A percentile compares a stretch with the other conserved stretches of the same genome.
Evolutionary conservation across 2,888 invertebrate species (phyloP).

Genomic region (Philaethria dido): DNA sequence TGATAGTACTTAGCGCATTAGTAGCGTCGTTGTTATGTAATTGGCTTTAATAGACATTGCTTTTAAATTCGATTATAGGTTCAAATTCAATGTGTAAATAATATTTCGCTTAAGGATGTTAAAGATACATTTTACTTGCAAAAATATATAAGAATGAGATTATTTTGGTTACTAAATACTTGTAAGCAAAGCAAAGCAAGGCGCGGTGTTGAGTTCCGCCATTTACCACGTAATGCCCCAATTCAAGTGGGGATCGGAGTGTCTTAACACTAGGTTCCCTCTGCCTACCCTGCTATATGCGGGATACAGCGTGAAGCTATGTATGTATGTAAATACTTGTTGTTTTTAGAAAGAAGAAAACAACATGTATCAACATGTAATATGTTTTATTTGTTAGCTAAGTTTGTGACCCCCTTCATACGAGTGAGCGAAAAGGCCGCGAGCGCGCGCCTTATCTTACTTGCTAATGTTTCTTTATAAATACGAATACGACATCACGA

Average conservation of each 20-base stretch:
- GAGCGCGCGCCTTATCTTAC: conserved; percentile 59
- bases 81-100: not conserved
- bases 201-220: too few species aligned
- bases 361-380: not conserved
- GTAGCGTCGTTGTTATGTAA: not conserved
- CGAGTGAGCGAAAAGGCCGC: conserved; percentile 36
- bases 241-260: too few species aligned
- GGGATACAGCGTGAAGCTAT: too few species aligned
- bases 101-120: too few species aligned
- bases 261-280: too few species aligned
- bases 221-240: too few species aligned
- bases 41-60: not conserved
- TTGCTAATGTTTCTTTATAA: conserved; percentile 63
- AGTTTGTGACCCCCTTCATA: not conserved
- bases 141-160: too few species aligned
- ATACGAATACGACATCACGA: conserved; percentile 40
- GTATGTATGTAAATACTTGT: too few species aligned
- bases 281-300: too few species aligned
- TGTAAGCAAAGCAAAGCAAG: too few species aligned
- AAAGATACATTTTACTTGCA: too few species aligned
- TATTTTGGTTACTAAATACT: too few species aligned
- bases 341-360: not conserved
- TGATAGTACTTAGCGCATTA: not conserved
- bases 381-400: not conserved
- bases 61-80: not conserved